These are phyloP conservation scores for Globicephala melas DNA, from an alignment of 2,113 vertebrate genomes.

Conservation along the genomic window DNA sequence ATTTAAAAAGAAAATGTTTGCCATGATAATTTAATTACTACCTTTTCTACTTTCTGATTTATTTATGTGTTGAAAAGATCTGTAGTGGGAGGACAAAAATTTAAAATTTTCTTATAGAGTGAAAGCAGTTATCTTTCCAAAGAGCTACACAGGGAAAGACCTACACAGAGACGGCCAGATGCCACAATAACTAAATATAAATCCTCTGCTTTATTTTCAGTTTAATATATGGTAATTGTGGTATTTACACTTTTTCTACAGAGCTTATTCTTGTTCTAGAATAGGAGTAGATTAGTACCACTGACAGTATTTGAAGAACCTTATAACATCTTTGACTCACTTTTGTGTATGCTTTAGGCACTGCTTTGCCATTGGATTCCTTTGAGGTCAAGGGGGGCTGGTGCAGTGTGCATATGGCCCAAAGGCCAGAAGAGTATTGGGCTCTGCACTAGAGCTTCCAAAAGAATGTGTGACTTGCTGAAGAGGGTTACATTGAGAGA, in stretches of 20 bases:
- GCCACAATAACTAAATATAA: constrained; percentile 17
- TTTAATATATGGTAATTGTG: constrained; percentile 22
- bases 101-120: constrained; percentile 41
- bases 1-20: background rate
- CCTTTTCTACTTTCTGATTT: background rate
- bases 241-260: constrained; percentile 29
- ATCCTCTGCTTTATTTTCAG: constrained; percentile 30
- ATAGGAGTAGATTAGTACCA: background rate
- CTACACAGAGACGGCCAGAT: background rate
- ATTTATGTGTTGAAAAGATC: background rate
- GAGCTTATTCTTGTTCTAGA: constrained; percentile 31
- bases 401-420: background rate
- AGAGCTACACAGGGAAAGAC: background rate
- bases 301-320: background rate
- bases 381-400: background rate
- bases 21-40: background rate
- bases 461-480: background rate
- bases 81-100: background rate
- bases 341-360: background rate
- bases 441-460: background rate
- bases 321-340: background rate
- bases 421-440: background rate
- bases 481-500: background rate
- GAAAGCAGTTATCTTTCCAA: constrained; percentile 33
- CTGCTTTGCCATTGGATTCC: background rate